Conservation (phyloP, 2,888 invertebrate genomes). For the Thecocarcelia acutangulata region DNA sequence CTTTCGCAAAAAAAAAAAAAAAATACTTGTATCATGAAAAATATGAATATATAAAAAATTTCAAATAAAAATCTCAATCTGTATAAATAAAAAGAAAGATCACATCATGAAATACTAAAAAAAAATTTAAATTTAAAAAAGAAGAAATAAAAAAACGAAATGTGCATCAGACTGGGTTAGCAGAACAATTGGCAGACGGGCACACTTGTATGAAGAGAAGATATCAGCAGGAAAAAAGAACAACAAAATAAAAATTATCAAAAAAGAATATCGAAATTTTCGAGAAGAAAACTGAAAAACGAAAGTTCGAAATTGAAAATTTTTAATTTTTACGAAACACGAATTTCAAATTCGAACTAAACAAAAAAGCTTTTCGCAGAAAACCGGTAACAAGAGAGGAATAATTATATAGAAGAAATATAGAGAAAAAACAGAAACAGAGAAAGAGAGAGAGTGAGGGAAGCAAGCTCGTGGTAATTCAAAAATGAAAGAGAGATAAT, state of each 20-base stretch:
- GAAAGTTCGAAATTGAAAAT: constrained; percentile 52
- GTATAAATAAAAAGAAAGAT: constrained; percentile 18
- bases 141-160: constrained; percentile 26
- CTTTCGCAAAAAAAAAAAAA: constrained; percentile 39
- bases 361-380: too few species aligned
- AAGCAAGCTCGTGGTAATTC: not conserved
- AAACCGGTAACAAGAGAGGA: not conserved
- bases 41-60: constrained; percentile 12
- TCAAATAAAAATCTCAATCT: constrained; percentile 25
- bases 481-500: not conserved
- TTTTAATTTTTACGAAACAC: constrained; percentile 4
- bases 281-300: not conserved
- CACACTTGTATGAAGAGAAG: not conserved
- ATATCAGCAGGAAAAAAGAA: not conserved
- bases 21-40: constrained; percentile 20
- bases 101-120: constrained; percentile 2
- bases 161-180: constrained; percentile 62
- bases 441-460: not conserved
- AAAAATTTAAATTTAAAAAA: constrained; percentile 57
- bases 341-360: too few species aligned
- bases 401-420: too few species aligned
- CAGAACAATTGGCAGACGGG: constrained; percentile 57
- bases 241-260: not conserved
- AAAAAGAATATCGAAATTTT: not conserved
- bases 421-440: not conserved